Evolutionary conservation across 2,113 vertebrate species (phyloP).

Genomic region (Corynorhinus townsendii): DNA sequence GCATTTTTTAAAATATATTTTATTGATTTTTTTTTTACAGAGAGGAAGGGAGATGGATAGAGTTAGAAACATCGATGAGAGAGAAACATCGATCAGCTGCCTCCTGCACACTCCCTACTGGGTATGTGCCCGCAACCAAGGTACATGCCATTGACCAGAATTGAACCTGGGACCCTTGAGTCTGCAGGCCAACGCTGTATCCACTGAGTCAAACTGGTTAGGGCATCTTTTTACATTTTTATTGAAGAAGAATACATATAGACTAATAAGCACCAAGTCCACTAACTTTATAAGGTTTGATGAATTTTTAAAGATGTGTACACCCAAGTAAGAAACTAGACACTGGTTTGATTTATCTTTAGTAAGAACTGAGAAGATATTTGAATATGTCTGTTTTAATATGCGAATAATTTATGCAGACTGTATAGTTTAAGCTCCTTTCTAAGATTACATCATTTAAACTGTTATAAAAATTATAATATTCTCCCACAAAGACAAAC

Average conservation of each 20-base stretch:
- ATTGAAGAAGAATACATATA: neutral
- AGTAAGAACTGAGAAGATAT: slow-evolving; percentile 22
- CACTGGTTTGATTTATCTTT: slow-evolving; percentile 36
- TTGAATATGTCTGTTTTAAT: slow-evolving; percentile 32
- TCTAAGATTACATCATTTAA: slow-evolving; percentile 35
- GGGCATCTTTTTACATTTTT: neutral
- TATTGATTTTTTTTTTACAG: too few species aligned
- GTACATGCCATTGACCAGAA: too few species aligned
- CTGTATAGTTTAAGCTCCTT: neutral
- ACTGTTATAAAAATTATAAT: slow-evolving; percentile 25
- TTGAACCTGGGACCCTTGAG: too few species aligned
- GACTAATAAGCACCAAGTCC: neutral
- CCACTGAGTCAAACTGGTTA: too few species aligned
- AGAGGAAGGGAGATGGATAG: too few species aligned
- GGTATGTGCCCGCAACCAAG: too few species aligned
- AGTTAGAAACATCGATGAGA: too few species aligned
- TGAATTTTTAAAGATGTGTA: neutral
- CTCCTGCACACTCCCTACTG: too few species aligned
- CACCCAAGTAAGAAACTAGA: neutral
- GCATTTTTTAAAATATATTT: neutral
- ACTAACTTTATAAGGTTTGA: neutral
- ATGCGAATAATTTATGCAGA: neutral
- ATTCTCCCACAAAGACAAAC: neutral
- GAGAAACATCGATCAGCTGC: too few species aligned
- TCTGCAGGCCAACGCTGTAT: too few species aligned